Evolutionary conservation across 1,140 invertebrate genomes (phyloP).

Genomic region (Drosophila mojavensis): DNA sequence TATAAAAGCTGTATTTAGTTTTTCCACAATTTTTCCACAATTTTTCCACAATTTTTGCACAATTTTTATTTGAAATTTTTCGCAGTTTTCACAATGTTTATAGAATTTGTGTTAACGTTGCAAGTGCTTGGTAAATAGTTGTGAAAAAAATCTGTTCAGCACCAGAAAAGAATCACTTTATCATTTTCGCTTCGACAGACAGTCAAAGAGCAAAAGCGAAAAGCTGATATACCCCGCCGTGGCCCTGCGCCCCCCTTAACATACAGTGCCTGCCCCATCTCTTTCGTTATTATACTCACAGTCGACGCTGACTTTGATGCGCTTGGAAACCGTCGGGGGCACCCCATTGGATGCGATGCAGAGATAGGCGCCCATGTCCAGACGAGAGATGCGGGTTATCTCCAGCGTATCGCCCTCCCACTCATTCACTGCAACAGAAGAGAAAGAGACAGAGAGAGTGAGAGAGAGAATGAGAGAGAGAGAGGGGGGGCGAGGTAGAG

Average conservation of each 20-base stretch:
- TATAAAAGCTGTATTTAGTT: conserved; percentile 39
- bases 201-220: conserved; percentile 6
- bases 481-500: neutral
- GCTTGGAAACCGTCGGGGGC: conserved; percentile 92
- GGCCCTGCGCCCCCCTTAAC: too few species aligned
- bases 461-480: too few species aligned
- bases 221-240: neutral
- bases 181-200: conserved; percentile 32
- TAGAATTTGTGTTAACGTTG: conserved; percentile 25
- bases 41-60: neutral
- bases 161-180: conserved; percentile 29
- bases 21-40: conserved; percentile 27
- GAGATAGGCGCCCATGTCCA: conserved; percentile 96
- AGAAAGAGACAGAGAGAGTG: neutral
- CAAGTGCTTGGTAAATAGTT: conserved; percentile 25
- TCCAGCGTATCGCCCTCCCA: conserved; percentile 94
- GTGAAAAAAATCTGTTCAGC: conserved; percentile 13
- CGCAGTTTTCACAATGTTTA: neutral
- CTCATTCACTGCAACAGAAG: conserved; percentile 87
- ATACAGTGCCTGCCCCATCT: too few species aligned
- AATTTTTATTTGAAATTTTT: neutral
- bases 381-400: conserved; percentile 92
- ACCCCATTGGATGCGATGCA: conserved; percentile 91
- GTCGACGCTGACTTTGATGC: conserved; percentile 96
- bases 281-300: conserved; percentile 88